Base-by-base conservation (phyloP, 2,797 vertebrate genomes). In the Novumbra hubbsi region DNA sequence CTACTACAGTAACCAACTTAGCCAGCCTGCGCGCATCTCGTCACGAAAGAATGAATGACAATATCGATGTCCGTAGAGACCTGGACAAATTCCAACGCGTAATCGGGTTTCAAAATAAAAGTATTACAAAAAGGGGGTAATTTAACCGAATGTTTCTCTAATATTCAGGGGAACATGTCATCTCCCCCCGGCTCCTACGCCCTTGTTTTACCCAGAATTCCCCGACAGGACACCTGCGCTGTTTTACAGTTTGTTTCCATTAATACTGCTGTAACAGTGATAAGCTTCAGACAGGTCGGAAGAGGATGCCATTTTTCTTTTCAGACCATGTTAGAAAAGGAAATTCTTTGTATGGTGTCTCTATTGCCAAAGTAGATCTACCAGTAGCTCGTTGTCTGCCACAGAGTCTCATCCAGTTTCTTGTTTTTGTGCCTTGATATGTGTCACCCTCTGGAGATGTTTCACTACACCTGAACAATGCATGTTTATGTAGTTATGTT, bases 181-280 rank as follows among this genome's bases (percentile, higher is more conserved):
- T n/a, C n/a, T n/a, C n/a, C n/a, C n/a, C n/a, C n/a, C n/a, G n/a
- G n/a, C n/a, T n/a, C n/a, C n/a, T n/a, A n/a, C n/a, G n/a, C n/a
- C n/a, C n/a, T n/a, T n/a, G n/a, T n/a, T 50, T 68, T 69, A 69
- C 68, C 24, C 68, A 69, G 16, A 49, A 24, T 69, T 24, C 41
- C 45, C 21, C 17, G 14, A 30, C 45, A 45, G 24, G 3, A 69
- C 68, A 69, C 50, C 45, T 69, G 68, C 28, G 68, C 45, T 50
- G 41, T 50, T 27, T 45, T 45, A 30, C 64, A 30, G 4, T 5
- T 8, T 50, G 68, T 69, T 48, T 45, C 68, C 45, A 49, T 69
- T 14, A 50, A 17, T 52, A 45, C 45, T 50, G 41, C 16, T 27
- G 67, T 69, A 24, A n/a, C 45, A 16, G n/a, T 68, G 66, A 28